phyloP scores from a whole-genome alignment of 2,113 vertebrate species.

The Recurvirostra avosetta region DNA sequence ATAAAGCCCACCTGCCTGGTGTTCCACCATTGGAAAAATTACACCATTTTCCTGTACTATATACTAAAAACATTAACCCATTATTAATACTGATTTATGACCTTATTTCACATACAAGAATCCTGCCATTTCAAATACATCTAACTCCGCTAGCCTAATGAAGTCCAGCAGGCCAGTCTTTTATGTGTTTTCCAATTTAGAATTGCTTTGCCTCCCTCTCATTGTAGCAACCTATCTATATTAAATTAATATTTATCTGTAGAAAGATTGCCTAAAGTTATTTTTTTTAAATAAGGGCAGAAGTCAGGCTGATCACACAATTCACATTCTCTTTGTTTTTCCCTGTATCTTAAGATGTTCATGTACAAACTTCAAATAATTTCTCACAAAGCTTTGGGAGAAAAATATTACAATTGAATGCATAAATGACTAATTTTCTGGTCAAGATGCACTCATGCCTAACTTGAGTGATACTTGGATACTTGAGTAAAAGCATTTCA shows the following conservation, averaged over 20 bases:
- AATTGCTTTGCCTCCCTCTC: background rate
- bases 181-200: accelerated
- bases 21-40: background rate
- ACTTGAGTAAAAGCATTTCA: background rate
- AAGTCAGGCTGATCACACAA: background rate
- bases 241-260: background rate
- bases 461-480: background rate
- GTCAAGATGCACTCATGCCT: background rate
- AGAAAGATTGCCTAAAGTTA: background rate
- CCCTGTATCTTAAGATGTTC: background rate
- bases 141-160: background rate
- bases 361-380: background rate
- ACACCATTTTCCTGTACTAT: background rate
- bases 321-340: background rate
- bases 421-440: background rate
- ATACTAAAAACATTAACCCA: background rate
- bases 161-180: background rate
- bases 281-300: background rate
- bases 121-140: background rate
- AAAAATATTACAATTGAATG: background rate
- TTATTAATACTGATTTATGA: background rate
- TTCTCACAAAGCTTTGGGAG: background rate
- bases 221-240: background rate
- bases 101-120: background rate
- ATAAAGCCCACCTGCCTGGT: background rate